These are phyloP conservation scores for Sardinella longiceps DNA, from an alignment of 2,797 vertebrate species.

Conservation along the genomic window DNA sequence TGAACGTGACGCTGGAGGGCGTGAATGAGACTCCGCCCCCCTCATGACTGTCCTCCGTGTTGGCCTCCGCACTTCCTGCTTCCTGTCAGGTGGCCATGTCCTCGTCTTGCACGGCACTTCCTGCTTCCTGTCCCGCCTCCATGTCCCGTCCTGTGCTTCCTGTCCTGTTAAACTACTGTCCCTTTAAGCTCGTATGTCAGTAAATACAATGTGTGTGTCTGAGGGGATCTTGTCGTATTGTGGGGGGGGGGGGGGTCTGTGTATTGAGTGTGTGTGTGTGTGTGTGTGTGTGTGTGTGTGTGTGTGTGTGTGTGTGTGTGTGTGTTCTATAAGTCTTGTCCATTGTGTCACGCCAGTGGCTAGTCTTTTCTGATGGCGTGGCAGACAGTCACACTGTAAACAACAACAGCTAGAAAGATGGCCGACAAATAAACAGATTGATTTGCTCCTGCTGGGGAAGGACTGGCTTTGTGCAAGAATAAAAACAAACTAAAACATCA, in stretches of 20 bases:
- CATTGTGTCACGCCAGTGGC: not conserved
- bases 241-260: not conserved
- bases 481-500: no score
- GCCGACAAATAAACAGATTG: no score
- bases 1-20: conserved; percentile 53
- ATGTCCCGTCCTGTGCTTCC: no score
- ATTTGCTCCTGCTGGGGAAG: no score
- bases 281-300: not conserved
- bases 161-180: conserved; percentile 14
- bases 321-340: no score
- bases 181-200: not conserved
- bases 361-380: not conserved
- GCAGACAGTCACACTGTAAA: not conserved
- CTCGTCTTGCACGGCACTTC: conserved; percentile 32
- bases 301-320: no score
- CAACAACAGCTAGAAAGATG: not conserved
- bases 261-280: not conserved
- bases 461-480: no score
- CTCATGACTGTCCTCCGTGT: conserved; percentile 43
- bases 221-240: no score
- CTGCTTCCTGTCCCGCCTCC: not conserved
- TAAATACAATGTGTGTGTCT: no score
- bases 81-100: conserved; percentile 11
- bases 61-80: conserved; percentile 31
- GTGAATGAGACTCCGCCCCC: conserved; percentile 32